Evolutionary conservation across 2,113 vertebrate species (phyloP), one percentile per base, ranked within the genome.

Genomic region (Eptesicus fuscus): DNA sequence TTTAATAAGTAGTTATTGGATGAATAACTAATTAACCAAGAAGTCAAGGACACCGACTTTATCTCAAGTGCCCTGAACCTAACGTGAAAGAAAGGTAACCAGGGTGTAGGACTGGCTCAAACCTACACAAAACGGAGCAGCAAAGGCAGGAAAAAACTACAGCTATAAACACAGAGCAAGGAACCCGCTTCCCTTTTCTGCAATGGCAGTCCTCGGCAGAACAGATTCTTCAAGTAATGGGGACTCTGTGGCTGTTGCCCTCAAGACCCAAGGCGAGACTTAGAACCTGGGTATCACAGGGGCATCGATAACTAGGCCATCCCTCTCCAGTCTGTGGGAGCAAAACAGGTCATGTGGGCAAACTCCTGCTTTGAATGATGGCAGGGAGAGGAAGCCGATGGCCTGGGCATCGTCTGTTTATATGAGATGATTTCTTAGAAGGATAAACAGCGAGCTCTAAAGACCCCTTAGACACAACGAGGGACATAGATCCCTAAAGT

Each of bases 401-500:
- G 63, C 71, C 10, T 0, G 0, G 12, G 14, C 1, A 32, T 73
- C 0, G 14, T 63, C 84, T 88, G 20, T 83, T 96, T 95, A 78
- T 32, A 83, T 23, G 40, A 96, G 69, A 76, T 65, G 67, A 94
- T 74, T 93, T 94, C 92, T 53, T 89, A 95, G 53, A 86, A 90
- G 76, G 49, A 67, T 53, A 90, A 74, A 85, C 80, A 78, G 28
- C 20, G 74, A 94, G n/a, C 28, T 59, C 18, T 77, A 91, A 87
- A 96, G 82, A 80, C 18, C 9, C 7, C 70, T 89, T n/a, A 56
- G 65, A 87, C 83, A n/a, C 11, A 70, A 63, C 28, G 23, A 84
- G 71, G 91, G 69, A 65, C 86, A 23, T 2, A 16, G 9, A 82
- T 51, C 32, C 65, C 61, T 82, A 42, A 96, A 93, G 83, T 71